Evolutionary conservation across 2,113 vertebrate species (phyloP).

Genomic region (Scomber japonicus): DNA sequence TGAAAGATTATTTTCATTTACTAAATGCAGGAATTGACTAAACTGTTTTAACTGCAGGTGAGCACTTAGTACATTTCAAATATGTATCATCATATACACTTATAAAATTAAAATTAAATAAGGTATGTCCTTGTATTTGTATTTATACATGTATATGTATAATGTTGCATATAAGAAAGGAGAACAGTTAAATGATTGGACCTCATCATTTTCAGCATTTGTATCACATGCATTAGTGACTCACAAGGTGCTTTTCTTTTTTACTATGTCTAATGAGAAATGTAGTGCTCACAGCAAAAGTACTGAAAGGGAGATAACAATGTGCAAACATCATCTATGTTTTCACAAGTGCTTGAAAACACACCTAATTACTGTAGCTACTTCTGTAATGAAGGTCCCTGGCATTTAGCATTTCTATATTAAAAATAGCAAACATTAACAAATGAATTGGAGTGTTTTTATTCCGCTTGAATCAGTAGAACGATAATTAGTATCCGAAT

Average conservation of each 20-base stretch:
- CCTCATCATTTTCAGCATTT: too few species aligned
- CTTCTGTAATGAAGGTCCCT: neutral
- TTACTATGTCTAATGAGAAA: neutral
- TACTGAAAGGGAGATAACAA: neutral
- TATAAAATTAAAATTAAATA: too few species aligned
- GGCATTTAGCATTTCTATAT: constrained; percentile 4
- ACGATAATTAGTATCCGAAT: constrained; percentile 13
- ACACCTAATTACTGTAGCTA: constrained; percentile 16
- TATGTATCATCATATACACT: too few species aligned
- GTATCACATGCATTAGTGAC: too few species aligned
- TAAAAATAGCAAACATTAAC: neutral
- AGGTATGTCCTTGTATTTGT: too few species aligned
- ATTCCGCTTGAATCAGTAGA: constrained; percentile 2
- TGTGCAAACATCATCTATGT: neutral
- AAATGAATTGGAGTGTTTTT: constrained; percentile 7
- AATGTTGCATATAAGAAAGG: too few species aligned
- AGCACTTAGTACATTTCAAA: too few species aligned
- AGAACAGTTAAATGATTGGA: too few species aligned
- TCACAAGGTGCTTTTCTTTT: neutral
- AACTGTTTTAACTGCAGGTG: too few species aligned
- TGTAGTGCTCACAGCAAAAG: neutral
- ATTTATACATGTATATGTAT: too few species aligned
- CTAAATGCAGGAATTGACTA: too few species aligned
- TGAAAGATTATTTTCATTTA: too few species aligned
- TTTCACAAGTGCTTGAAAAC: neutral